These are phyloP conservation scores for Myripristis jacobus DNA, from an alignment of 2,797 vertebrate species.

Conservation along the genomic window DNA sequence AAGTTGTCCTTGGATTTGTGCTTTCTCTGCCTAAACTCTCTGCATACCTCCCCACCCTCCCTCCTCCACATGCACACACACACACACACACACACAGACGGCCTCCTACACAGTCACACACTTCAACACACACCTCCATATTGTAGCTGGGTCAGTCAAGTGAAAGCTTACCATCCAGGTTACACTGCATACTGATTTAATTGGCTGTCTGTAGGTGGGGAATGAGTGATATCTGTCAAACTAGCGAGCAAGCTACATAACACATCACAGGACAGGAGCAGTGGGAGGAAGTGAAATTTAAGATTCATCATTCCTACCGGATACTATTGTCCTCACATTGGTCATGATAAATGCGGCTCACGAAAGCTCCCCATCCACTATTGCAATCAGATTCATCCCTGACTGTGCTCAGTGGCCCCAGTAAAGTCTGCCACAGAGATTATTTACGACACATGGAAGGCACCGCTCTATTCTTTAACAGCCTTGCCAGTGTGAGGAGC, in stretches of 20 bases:
- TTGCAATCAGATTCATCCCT: slow-evolving; percentile 74
- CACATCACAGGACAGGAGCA: not conserved
- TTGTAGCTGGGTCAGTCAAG: slow-evolving; percentile 53
- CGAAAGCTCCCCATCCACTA: slow-evolving; percentile 64
- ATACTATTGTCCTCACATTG: slow-evolving; percentile 53
- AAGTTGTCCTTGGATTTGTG: slow-evolving; percentile 75
- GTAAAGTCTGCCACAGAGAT: slow-evolving; percentile 63
- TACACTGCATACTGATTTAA: slow-evolving; percentile 59
- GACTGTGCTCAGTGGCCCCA: slow-evolving; percentile 63
- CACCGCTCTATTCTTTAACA: slow-evolving; percentile 65
- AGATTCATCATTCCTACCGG: slow-evolving; percentile 61
- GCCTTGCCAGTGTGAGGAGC: slow-evolving; percentile 47
- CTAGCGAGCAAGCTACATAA: slow-evolving; percentile 14
- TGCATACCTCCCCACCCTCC: slow-evolving; percentile 37
- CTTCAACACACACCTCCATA: slow-evolving; percentile 38
- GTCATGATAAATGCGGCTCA: slow-evolving; percentile 70
- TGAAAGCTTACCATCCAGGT: slow-evolving; percentile 46
- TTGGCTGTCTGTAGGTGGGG: slow-evolving; percentile 58
- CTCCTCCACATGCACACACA: slow-evolving; percentile 29
- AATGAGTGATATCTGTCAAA: slow-evolving; percentile 73
- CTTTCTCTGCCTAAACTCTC: slow-evolving; percentile 65
- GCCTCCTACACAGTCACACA: slow-evolving; percentile 2
- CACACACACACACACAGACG: too few species aligned
- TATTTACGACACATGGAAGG: slow-evolving; percentile 73
- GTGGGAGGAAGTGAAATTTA: slow-evolving; percentile 49